Conservation (phyloP, 2,888 invertebrate species). For the Deroplatys truncata region DNA sequence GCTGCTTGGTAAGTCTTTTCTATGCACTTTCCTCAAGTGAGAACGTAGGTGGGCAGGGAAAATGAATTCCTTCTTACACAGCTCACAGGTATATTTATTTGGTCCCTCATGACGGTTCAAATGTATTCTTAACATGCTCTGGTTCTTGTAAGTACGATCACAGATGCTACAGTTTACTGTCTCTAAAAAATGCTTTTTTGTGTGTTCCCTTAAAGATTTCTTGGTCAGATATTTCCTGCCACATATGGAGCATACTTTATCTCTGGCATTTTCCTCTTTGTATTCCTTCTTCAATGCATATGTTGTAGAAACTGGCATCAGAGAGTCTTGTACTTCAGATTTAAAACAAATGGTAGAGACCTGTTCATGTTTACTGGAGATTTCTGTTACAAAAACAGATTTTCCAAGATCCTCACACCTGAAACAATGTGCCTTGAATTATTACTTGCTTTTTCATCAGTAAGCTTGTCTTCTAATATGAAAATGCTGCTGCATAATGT, state of each 20-base stretch:
- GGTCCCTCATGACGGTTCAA: neutral
- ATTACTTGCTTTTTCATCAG: neutral
- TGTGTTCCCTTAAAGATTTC: conserved; percentile 6
- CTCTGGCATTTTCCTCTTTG: neutral
- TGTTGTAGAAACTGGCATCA: neutral
- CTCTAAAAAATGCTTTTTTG: conserved; percentile 11
- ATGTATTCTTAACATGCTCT: conserved; percentile 7
- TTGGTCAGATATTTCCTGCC: conserved; percentile 1
- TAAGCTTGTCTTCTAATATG: neutral
- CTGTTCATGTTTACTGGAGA: neutral
- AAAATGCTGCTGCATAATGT: neutral
- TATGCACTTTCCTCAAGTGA: neutral
- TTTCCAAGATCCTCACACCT: neutral
- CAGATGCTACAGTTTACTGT: neutral
- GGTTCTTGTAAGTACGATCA: neutral
- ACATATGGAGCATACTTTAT: neutral
- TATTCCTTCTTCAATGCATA: neutral
- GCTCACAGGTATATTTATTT: neutral
- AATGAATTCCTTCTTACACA: conserved; percentile 2
- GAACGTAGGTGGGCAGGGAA: neutral
- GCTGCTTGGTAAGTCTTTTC: neutral
- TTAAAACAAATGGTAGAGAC: neutral
- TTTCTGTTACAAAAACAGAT: neutral
- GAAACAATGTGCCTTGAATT: neutral
- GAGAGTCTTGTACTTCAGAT: neutral